These are phyloP conservation scores for Gallinago stenura DNA, from an alignment of 2,797 vertebrate genomes.

Conservation along the genomic window DNA sequence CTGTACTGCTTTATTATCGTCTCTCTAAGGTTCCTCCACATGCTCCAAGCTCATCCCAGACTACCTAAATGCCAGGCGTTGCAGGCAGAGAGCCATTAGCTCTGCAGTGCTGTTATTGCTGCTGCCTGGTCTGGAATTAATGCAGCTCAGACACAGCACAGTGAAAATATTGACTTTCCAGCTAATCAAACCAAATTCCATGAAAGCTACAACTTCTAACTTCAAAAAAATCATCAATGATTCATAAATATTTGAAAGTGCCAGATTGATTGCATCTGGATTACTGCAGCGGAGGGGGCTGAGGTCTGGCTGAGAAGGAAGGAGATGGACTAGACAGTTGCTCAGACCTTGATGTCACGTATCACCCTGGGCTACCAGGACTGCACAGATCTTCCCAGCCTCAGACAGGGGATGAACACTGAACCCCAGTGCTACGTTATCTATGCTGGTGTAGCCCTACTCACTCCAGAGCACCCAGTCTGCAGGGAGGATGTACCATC, in stretches of 20 bases:
- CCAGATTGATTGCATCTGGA: slow-evolving; percentile 53
- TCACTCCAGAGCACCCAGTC: neutral
- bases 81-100: neutral
- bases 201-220: slow-evolving; percentile 74
- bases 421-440: neutral
- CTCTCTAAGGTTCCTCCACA: neutral
- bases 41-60: neutral
- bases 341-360: neutral
- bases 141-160: neutral
- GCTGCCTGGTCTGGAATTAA: slow-evolving; percentile 11
- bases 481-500: neutral
- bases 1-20: neutral
- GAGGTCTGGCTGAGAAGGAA: neutral
- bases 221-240: slow-evolving; percentile 68
- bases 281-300: neutral
- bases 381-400: neutral
- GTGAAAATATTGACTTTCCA: slow-evolving; percentile 78
- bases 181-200: slow-evolving; percentile 77
- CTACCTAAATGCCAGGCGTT: neutral
- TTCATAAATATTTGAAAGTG: slow-evolving; percentile 80
- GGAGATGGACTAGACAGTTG: neutral
- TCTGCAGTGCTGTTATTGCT: slow-evolving; percentile 8
- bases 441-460: neutral
- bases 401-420: neutral
- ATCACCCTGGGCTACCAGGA: neutral